Base-by-base conservation (phyloP, 2,888 invertebrate species). In the Epirrhoe alternata region DNA sequence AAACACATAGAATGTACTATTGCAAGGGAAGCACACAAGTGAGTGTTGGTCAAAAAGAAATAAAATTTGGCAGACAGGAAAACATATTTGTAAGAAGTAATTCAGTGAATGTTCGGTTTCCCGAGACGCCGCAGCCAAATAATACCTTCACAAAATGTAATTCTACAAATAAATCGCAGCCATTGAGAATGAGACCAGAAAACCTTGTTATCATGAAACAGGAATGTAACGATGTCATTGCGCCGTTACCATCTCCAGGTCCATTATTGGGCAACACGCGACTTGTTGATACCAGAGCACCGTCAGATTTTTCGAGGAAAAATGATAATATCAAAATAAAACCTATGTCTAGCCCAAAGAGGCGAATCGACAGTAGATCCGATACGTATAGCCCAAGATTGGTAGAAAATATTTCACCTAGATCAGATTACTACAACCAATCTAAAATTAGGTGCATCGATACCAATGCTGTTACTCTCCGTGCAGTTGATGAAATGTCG, bases 211-310 rank as follows among this genome's bases (percentile, higher is more conserved):
- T 95, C 64, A 77, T 88, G 64, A 94, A 93, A 80, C 85, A 88
- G 51, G 94, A 94, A 74, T 77, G 83, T 50, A 92, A 71, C 71
- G 94, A 94, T 74, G 86, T 94, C 51, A 92, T 94, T 68, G 93
- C 95, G 51, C 96, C 97, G 0, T 86, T 97, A 54, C 97, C 97
- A 51, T 97, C 97, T 4, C 97, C 97, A 0, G 97, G 97, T 0
- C 97, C 97, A 0, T 90, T 97, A 70, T 91, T 97, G 30, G 97
- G 97, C 5, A 97, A 96, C 79, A 97, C 97, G 1, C 94, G 97
- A 57, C 90, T 97, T 45, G 96, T 97, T 14, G 97, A 97, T 73
- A 88, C 94, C 10, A 88, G 92, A 77, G 73, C 81, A 45, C 80
- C 90, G 42, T 75, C 84, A 47, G 95, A 95, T 65, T 91, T 90